Evolutionary conservation across 2,797 vertebrate genomes (phyloP), one percentile per base, ranked within the genome.

Genomic region (Falco rusticolus): DNA sequence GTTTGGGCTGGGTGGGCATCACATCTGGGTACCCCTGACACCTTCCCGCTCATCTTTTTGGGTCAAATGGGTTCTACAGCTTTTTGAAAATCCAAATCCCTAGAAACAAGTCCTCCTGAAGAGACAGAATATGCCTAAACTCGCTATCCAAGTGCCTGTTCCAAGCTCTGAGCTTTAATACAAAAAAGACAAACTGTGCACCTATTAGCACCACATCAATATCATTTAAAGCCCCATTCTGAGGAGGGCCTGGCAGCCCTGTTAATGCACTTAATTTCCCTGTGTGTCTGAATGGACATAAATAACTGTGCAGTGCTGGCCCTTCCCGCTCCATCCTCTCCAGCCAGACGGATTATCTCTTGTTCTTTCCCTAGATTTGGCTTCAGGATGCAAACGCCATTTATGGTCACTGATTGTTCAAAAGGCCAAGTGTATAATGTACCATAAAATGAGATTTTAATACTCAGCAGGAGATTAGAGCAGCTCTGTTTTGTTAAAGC

Each of bases 391-490:
- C 96, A 96, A 97, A 96, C 93, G 91, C 94, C 93, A 71, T 96
- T 97, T 95, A 92, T 92, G 95, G 97, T 34, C 97, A 94, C 89
- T 31, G 92, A 96, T 97, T 97, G 97, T 96, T 97, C 75, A 21
- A 97, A 96, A 97, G 97, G 97, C 97, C 97, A 97, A 97, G 94
- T 85, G 94, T 95, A 98, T 97, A 98, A 98, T 94, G 96, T 77
- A 94, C 96, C 97, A 98, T 95, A 97, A 98, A 97, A 98, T 97
- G 94, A 97, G 97, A 97, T 98, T 97, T 97, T 95, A 96, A 96
- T 97, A 82, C 97, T 94, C 84, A 10, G 92, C 91, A 90, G 90
- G 96, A 93, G 89, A 96, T 89, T 53, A n/a, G 78, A 92, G 87
- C 87, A 39, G 85, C 81, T 95, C 92, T 77, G 71, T 70, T 86